Evolutionary conservation across 2,113 vertebrate genomes (phyloP).

Genomic region (Anguilla rostrata): DNA sequence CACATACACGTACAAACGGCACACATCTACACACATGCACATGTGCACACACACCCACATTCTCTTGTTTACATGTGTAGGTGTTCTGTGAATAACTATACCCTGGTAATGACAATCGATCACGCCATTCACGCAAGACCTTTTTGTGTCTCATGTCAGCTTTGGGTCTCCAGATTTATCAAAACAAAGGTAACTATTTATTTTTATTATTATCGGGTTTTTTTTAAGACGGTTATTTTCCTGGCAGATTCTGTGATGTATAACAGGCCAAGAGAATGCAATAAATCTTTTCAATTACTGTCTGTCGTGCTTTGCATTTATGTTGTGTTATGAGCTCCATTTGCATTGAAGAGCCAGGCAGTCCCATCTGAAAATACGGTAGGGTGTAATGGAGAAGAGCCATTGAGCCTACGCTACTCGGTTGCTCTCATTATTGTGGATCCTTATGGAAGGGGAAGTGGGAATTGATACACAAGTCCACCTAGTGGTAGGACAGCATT

Average conservation of each 20-base stretch:
- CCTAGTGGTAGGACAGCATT: constrained; percentile 62
- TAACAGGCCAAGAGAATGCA: constrained; percentile 53
- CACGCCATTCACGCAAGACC: background rate
- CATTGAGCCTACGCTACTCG: background rate
- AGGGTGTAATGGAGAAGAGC: background rate
- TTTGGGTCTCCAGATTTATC: constrained; percentile 23
- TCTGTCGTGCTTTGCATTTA: constrained; percentile 4
- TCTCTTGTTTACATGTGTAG: constrained; percentile 13
- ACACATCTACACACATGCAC: no score
- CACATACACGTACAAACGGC: no score
- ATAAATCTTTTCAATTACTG: constrained; percentile 55
- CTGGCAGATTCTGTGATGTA: constrained; percentile 49
- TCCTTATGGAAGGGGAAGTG: background rate
- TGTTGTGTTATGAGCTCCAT: background rate
- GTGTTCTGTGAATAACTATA: constrained; percentile 21
- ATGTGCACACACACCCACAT: no score
- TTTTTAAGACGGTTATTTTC: background rate
- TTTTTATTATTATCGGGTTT: background rate
- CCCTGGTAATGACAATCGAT: background rate
- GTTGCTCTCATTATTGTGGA: constrained; percentile 34
- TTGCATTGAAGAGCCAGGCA: no score
- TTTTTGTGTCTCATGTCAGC: background rate
- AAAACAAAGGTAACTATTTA: constrained; percentile 29
- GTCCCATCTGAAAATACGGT: background rate
- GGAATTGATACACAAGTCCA: constrained; percentile 52